Conservation (phyloP, 2,113 vertebrate species). For the Pygathrix nemaeus region DNA sequence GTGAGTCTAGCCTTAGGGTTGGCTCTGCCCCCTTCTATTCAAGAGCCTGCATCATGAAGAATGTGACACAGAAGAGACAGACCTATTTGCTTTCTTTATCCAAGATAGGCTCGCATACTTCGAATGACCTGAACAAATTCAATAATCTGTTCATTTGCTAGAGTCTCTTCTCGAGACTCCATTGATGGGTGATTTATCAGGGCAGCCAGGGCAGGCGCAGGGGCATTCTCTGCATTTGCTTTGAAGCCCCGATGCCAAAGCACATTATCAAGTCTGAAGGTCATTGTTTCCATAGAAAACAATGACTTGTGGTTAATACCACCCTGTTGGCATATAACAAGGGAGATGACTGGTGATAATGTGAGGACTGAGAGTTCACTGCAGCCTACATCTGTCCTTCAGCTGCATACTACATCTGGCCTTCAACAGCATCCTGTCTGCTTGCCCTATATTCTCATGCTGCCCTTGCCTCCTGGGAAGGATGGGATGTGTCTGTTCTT, state of each 20-base stretch:
- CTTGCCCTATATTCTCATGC: not conserved
- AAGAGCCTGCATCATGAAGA: not conserved
- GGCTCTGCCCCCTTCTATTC: not conserved
- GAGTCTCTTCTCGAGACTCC: slow-evolving; percentile 37
- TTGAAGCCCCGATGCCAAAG: slow-evolving; percentile 39
- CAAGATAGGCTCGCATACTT: slow-evolving; percentile 17
- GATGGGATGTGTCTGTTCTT: not conserved
- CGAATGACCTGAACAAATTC: slow-evolving; percentile 73
- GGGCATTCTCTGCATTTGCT: slow-evolving; percentile 34
- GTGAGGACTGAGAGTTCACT: not conserved
- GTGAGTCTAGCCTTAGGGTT: not conserved
- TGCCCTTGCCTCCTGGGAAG: not conserved
- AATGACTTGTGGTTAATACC: slow-evolving; percentile 11
- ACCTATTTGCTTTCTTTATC: slow-evolving; percentile 52
- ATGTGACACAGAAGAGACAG: not conserved
- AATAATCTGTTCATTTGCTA: slow-evolving; percentile 68
- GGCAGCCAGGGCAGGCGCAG: not conserved
- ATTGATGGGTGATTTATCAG: slow-evolving; percentile 60
- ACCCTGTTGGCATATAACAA: not conserved
- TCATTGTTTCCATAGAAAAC: slow-evolving; percentile 27
- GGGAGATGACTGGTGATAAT: not conserved
- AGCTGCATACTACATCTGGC: no score
- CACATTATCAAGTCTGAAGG: slow-evolving; percentile 3
- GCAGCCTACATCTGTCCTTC: not conserved
- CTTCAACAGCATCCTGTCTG: not conserved